Base-by-base conservation (phyloP, 2,888 invertebrate genomes). In the Oxytorus armatus region DNA sequence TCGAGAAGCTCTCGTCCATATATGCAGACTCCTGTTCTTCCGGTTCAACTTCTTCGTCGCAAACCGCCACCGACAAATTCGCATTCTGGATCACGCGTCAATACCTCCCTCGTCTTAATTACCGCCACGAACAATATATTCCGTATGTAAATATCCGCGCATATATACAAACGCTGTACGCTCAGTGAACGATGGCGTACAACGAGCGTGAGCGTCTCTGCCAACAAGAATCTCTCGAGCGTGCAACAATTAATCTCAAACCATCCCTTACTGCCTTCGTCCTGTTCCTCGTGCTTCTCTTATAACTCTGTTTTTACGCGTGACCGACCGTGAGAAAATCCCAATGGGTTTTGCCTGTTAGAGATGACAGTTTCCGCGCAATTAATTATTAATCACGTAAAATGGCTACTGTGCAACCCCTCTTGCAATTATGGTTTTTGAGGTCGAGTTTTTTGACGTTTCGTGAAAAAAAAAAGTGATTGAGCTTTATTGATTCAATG, bases 51-150 rank as follows among this genome's bases (percentile, higher is more conserved):
- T 8, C 36, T 25, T 33, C 44, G 42, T 36, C 42, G 59, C 33
- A 21, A 33, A 14, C 42, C 63, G n/a, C 61, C 21, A 25, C 47
- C 23, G 14, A 49, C 74, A 36, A 25, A 65, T 55, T 57, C 47
- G 55, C 66, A 66, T 77, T 77, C 65, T 21, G 51, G 42, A 72
- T 66, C 49, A 44, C 59, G 42, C 72, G 72, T 72, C 77, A 72
- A 77, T 77, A 72, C 49, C 77, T 72, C 72, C 72, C 72, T 59
- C 51, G 59, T 72, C 72, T 77, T 72, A 72, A 77, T 77, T 72
- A 72, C 77, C 66, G 59, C 59, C 72, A 59, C 69, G 69, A 63
- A 76, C 69, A 68, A 53, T 68, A 53, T 18, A 23, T 33, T 33
- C 11, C 10, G 14, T 1, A 14, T 36, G 42, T 21, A 39, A 55